Evolutionary conservation across 2,797 vertebrate species (phyloP), one percentile per base, ranked within the genome.

Genomic region (Chiropotes sagulatus): DNA sequence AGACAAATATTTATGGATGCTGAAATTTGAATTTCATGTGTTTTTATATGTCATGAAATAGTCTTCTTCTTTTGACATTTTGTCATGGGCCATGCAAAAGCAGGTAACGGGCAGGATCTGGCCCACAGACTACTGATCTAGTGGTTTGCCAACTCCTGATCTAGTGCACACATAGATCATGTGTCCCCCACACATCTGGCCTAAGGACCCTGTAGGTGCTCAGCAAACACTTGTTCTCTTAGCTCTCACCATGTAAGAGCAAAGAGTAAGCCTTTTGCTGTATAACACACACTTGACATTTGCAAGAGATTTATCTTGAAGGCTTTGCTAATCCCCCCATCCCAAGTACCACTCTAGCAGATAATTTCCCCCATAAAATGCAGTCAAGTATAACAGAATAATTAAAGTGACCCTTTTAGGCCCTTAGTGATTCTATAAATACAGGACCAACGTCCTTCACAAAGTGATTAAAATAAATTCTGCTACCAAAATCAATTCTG

Each of bases 371-470:
- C 97, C 93, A 89, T 97, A 97, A 97, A 98, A 94, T 82, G 85
- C 97, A 97, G 88, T 96, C 96, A 96, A 97, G 96, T 96, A 76
- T 96, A 97, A 96, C 95, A 88, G 92, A 95, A 97, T 98, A 98
- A 98, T 98, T 97, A 97, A 97, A 98, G 95, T 97, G 97, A 98
- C 97, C 97, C 98, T 96, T 97, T 93, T 79, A 12, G 97, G 92
- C 81, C 91, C 93, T 81, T 52, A 10, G 10, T 67, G 95, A 96
- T 96, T 96, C 94, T 89, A 83, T 97, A 97, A 96, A 95, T 96
- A 94, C 15, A 3, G 85, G 96, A 48, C 81, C 67, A 48, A 91
- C 78, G 92, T 97, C 92, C 87, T 96, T 97, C 96, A 73, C 88
- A 96, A 91, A 96, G 96, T 95, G 95, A 97, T 97, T 97, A 97